These are phyloP conservation scores for Chirona hameri DNA, from an alignment of 2,888 invertebrate species.

Conservation along the genomic window DNA sequence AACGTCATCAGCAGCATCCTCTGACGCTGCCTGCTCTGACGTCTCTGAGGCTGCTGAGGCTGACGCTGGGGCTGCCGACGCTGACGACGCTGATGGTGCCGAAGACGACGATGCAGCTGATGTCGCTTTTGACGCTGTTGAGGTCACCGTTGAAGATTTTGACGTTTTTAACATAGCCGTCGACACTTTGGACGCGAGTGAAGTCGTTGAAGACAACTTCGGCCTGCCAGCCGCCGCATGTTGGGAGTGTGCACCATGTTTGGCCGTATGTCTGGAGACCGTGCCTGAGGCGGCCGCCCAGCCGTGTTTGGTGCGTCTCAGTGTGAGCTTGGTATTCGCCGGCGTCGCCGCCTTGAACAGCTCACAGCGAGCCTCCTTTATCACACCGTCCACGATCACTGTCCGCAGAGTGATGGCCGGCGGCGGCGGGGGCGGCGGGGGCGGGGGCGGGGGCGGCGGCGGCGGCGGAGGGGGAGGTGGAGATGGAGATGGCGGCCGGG, in stretches of 20 bases:
- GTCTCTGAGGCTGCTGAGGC: too few relatives aligned
- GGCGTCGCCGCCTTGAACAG: not conserved
- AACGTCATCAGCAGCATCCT: not conserved
- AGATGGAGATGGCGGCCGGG: not conserved
- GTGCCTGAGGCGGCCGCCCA: not conserved
- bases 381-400: constrained; percentile 3
- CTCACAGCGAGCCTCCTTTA: constrained; percentile 2
- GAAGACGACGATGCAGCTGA: too few relatives aligned
- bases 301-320: constrained; percentile 12
- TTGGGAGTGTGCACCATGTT: too few relatives aligned
- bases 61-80: not conserved
- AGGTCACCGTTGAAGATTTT: too few relatives aligned
- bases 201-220: too few relatives aligned
- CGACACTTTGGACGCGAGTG: too few relatives aligned
- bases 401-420: not conserved
- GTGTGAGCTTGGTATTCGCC: constrained; percentile 1
- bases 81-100: too few relatives aligned
- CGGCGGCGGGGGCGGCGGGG: not conserved
- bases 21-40: not conserved
- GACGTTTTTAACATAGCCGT: too few relatives aligned
- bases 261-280: too few relatives aligned
- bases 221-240: too few relatives aligned
- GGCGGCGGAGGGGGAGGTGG: not conserved
- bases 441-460: not conserved
- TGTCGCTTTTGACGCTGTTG: too few relatives aligned